Percentiles rank a stretch among this genome's conserved stretches.
Conservation (phyloP, 2,888 invertebrate species). For the Morpho achilles region DNA sequence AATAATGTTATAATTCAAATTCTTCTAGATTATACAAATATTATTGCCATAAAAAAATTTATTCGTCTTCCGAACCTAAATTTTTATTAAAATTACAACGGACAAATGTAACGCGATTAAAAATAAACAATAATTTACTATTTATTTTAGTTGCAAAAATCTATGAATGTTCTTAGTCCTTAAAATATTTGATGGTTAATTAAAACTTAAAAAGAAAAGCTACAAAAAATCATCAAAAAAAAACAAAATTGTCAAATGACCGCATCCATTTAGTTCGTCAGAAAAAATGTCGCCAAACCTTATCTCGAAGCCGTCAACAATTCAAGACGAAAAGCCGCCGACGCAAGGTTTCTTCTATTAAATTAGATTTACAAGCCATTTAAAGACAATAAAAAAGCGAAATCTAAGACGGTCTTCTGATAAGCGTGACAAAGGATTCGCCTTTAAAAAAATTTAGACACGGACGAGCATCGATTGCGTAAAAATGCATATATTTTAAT, state of each 20-base stretch:
- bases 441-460: conserved; percentile 1
- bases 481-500: not conserved
- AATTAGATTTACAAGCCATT: conserved; percentile 55
- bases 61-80: no score
- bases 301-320: conserved; percentile 47
- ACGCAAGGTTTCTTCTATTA: conserved; percentile 33
- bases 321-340: conserved; percentile 40
- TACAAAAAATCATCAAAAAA: conserved; percentile 11
- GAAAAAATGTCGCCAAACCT: conserved; percentile 34
- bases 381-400: conserved; percentile 35
- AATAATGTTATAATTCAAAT: no score
- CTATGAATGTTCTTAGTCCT: not conserved
- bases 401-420: conserved; percentile 28
- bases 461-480: conserved; percentile 9
- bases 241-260: conserved; percentile 25
- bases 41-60: no score
- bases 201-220: not conserved
- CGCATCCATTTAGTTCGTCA: conserved; percentile 23
- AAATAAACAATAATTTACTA: no score
- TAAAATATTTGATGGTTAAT: not conserved
- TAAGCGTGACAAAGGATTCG: conserved; percentile 25
- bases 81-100: no score
- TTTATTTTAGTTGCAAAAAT: not conserved
- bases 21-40: no score
- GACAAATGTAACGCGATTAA: no score